Evolutionary conservation across 2,797 vertebrate genomes (phyloP), one percentile per base, ranked within the genome.

Genomic region (Lepidocolaptes lacrymiger): DNA sequence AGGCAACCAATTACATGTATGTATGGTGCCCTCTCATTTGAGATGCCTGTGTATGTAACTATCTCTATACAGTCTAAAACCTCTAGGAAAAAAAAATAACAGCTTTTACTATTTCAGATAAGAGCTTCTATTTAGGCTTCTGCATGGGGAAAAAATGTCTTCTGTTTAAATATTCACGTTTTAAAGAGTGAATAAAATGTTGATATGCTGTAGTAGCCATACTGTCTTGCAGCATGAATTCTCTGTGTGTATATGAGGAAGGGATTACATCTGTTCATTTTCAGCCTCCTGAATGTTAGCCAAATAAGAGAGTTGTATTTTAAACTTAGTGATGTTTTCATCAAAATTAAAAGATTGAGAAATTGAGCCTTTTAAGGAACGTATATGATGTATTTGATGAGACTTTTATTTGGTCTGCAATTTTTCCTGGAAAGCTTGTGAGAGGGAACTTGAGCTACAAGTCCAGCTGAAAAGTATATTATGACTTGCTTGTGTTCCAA

Each of bases 1-100:
- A 98, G 98, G 98, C 98, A 97, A 95, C 98, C 98, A 98, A 99
- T 99, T 98, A 99, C 98, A 97, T 96, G 97, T 97, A 97, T 97
- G 97, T 97, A 94, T 95, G 97, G 98, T 98, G 98, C 98, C 98
- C 98, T 98, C 98, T 97, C 97, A 96, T 98, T 97, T 98, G 96
- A 98, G 97, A 97, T 96, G 96, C 97, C 95, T 88, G 87, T 93
- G 96, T 97, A 87, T 95, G 95, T 97, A 97, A 97, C 97, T 96
- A 96, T 98, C 97, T 98, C 97, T 97, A 82, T 94, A 96, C 92
- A 95, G 96, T 96, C 93, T 96, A 93, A 97, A 98, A 96, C 83
- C 97, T 96, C 95, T 94, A 91, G 7, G 14, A 26, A 49, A 10
- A 61, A 95, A 81, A 91, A 94, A 76, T 74, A 91, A 83, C 88